Percentiles rank a stretch among this genome's conserved stretches.
Evolutionary conservation across 2,888 invertebrate species (phyloP).

Genomic region (Caenorhabditis japonica): DNA sequence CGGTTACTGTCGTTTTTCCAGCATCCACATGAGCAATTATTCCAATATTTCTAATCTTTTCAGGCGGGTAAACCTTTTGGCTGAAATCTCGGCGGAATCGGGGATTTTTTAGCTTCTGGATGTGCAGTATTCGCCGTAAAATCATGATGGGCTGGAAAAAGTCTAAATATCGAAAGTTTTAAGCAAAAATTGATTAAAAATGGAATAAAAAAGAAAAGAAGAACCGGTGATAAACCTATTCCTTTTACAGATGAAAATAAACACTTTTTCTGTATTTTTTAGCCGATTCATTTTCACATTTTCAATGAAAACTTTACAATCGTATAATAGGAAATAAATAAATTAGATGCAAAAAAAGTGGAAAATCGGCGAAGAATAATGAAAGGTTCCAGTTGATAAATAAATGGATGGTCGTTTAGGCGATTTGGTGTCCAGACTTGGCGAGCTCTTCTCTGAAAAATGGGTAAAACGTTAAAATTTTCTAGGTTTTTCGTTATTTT

Average conservation of each 20-base stretch:
- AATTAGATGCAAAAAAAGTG: constrained; percentile 1
- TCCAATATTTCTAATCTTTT: constrained; percentile 87
- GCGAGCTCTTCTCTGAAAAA: constrained; percentile 61
- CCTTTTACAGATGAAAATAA: constrained; percentile 11
- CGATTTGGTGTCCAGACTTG: constrained; percentile 59
- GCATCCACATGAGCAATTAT: constrained; percentile 95
- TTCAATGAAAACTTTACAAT: no score
- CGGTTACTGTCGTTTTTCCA: constrained; percentile 98
- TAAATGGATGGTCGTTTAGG: constrained; percentile 13
- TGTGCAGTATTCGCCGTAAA: neutral
- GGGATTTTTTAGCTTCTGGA: no score
- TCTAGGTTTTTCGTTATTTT: no score
- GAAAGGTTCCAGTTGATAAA: neutral
- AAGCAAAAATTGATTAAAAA: no score
- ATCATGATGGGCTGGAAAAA: constrained; percentile 1
- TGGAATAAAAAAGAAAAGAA: no score
- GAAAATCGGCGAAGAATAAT: neutral
- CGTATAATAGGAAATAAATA: neutral
- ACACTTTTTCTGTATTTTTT: no score
- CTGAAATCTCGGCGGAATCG: neutral
- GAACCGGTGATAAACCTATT: neutral
- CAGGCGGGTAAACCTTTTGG: neutral
- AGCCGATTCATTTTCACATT: no score
- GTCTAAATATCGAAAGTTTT: neutral
- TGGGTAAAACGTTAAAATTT: no score